Percentiles rank a stretch among this genome's conserved stretches.
Evolutionary conservation across 2,888 invertebrate genomes (phyloP).

Genomic region (Escarpia spicata): DNA sequence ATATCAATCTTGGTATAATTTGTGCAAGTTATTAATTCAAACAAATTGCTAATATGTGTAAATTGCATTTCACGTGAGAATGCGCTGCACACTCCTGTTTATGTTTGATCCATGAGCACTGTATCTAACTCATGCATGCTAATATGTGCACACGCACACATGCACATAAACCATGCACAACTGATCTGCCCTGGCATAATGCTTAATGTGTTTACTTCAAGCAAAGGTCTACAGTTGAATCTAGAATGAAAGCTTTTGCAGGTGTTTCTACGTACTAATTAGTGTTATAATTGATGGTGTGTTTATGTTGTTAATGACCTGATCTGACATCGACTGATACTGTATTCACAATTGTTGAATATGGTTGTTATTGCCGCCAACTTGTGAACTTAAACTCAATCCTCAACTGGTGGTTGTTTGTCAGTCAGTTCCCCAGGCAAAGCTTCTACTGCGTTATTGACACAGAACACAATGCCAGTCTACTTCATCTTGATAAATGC

Average conservation of each 20-base stretch:
- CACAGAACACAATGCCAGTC: not conserved
- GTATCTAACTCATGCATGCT: not conserved
- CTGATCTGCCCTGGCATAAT: not conserved
- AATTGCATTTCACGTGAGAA: not conserved
- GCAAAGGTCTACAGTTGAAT: not conserved
- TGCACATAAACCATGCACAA: not conserved
- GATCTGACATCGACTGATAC: not conserved
- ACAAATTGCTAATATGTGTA: not conserved
- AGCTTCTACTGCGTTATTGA: not conserved
- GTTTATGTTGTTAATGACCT: not conserved
- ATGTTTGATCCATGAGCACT: not conserved
- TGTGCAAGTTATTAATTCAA: no score
- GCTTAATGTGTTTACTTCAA: not conserved
- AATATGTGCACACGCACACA: not conserved
- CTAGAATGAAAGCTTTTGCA: not conserved
- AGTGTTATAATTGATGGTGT: not conserved
- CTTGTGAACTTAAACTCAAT: not conserved
- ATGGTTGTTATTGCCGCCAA: not conserved
- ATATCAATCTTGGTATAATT: no score
- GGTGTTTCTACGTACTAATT: not conserved
- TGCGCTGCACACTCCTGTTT: not conserved
- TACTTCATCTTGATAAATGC: not conserved
- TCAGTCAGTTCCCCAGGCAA: not conserved
- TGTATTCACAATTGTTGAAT: not conserved
- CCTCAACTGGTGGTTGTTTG: not conserved